A percentile compares a stretch with the other conserved stretches of the same genome.
phyloP scores from a whole-genome alignment of 2,797 vertebrate genomes.

The Aratinga solstitialis region DNA sequence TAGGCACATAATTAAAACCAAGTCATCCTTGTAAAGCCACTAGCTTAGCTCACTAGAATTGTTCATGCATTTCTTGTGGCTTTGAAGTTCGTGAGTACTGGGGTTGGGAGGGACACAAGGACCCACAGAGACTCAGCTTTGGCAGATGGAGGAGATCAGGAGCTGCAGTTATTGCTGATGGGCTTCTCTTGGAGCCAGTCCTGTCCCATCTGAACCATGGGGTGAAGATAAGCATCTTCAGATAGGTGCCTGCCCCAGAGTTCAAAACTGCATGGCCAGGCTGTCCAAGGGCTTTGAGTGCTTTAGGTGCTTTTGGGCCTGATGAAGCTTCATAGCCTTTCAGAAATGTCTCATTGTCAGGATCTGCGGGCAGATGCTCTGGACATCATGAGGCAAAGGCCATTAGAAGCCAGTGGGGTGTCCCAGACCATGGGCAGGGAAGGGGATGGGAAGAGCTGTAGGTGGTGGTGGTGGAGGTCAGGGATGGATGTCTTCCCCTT shows the following conservation, averaged over 20 bases:
- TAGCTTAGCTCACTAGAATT: background rate
- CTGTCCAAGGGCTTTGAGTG: background rate
- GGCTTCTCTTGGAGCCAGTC: background rate
- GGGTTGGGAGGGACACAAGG: background rate
- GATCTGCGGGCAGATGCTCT: background rate
- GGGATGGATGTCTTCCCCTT: rapidly evolving
- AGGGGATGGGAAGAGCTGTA: background rate
- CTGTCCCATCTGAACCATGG: background rate
- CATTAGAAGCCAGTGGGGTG: background rate
- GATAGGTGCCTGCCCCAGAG: background rate
- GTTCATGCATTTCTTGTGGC: background rate
- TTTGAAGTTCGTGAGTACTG: background rate
- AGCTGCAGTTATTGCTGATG: background rate
- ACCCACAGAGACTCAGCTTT: background rate
- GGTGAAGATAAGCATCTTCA: background rate
- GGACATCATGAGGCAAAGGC: background rate
- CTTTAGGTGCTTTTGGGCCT: background rate
- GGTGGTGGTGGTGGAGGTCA: background rate
- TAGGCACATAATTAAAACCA: constrained; percentile 24
- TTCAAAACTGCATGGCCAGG: background rate
- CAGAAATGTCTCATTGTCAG: background rate
- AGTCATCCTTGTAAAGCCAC: background rate
- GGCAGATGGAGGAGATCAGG: background rate
- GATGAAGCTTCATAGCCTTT: background rate
- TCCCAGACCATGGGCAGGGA: background rate